phyloP scores from a whole-genome alignment of 1,140 invertebrate species.

The Schlechtendalia chinensis region DNA sequence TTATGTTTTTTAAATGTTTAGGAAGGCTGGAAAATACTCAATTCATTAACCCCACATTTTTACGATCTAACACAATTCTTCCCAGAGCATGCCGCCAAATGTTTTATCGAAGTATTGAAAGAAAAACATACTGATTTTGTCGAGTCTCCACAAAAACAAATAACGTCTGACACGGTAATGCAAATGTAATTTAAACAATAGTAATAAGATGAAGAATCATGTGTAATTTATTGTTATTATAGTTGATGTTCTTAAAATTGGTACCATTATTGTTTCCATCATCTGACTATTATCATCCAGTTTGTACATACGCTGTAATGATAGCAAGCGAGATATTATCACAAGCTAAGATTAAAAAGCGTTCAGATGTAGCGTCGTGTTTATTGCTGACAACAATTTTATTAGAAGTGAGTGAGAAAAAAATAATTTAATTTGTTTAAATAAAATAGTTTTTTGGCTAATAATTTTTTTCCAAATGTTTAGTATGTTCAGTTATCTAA shows the following conservation, averaged over 20 bases:
- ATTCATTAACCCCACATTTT: slow-evolving; percentile 66
- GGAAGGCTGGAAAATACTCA: slow-evolving; percentile 54
- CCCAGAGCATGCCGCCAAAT: slow-evolving; percentile 65
- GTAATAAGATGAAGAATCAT: slow-evolving; percentile 18
- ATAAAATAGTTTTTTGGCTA: neutral
- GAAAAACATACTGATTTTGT: slow-evolving; percentile 63
- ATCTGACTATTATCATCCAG: slow-evolving; percentile 82
- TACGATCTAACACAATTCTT: slow-evolving; percentile 73
- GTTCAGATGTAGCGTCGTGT: slow-evolving; percentile 72
- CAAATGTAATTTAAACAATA: slow-evolving; percentile 7
- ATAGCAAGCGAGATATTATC: slow-evolving; percentile 80
- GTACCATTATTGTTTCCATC: slow-evolving; percentile 77
- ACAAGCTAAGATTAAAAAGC: slow-evolving; percentile 62
- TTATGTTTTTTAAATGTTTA: slow-evolving; percentile 50
- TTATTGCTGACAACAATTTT: slow-evolving; percentile 72
- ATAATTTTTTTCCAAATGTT: slow-evolving; percentile 54
- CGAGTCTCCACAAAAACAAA: neutral
- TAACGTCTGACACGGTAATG: slow-evolving; percentile 42
- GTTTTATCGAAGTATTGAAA: slow-evolving; percentile 68
- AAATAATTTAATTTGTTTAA: neutral
- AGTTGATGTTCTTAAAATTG: slow-evolving; percentile 78
- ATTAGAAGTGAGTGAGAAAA: slow-evolving; percentile 64
- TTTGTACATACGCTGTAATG: slow-evolving; percentile 78
- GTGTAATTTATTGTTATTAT: slow-evolving; percentile 55
- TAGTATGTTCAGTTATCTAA: slow-evolving; percentile 78